Evolutionary conservation across 2,888 invertebrate genomes (phyloP).

Genomic region (Dicyrtomina minuta): DNA sequence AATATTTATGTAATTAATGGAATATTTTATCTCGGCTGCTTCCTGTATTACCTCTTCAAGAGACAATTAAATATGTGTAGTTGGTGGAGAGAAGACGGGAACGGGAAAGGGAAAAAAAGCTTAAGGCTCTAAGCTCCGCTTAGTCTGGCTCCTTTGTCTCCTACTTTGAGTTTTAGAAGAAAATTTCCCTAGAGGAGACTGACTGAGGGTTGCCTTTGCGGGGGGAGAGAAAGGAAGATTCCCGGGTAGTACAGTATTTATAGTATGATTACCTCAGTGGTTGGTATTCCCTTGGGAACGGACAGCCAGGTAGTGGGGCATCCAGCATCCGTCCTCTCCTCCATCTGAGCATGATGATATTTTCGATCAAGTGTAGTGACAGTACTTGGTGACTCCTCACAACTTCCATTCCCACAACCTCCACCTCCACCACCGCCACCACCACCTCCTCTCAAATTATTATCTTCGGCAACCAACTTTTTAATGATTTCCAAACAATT

Average conservation of each 20-base stretch:
- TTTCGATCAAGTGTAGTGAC: slow-evolving; percentile 28
- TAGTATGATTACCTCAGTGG: slow-evolving; percentile 40
- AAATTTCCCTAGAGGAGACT: neutral
- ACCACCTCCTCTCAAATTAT: neutral
- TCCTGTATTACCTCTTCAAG: too few relatives aligned
- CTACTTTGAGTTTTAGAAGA: too few relatives aligned
- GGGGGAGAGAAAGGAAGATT: too few relatives aligned
- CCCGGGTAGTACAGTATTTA: neutral
- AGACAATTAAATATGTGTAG: too few relatives aligned
- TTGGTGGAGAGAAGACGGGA: neutral
- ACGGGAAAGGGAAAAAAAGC: neutral
- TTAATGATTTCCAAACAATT: slow-evolving; percentile 53
- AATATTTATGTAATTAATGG: too few relatives aligned
- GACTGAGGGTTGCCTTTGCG: neutral
- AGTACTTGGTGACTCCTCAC: slow-evolving; percentile 11
- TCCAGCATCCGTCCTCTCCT: slow-evolving; percentile 34
- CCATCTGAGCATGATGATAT: slow-evolving; percentile 2
- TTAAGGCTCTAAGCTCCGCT: neutral
- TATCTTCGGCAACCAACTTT: slow-evolving; percentile 44
- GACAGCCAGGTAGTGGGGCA: slow-evolving; percentile 50
- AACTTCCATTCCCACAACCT: too few relatives aligned
- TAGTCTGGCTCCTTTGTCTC: too few relatives aligned
- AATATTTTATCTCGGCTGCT: too few relatives aligned
- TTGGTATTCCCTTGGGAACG: slow-evolving; percentile 49
- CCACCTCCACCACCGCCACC: too few relatives aligned